Evolutionary conservation across 92 coral and sea anemone genomes (phyloP), one percentile per base, ranked within the genome.

Genomic region (Palythoa heliodiscus): DNA sequence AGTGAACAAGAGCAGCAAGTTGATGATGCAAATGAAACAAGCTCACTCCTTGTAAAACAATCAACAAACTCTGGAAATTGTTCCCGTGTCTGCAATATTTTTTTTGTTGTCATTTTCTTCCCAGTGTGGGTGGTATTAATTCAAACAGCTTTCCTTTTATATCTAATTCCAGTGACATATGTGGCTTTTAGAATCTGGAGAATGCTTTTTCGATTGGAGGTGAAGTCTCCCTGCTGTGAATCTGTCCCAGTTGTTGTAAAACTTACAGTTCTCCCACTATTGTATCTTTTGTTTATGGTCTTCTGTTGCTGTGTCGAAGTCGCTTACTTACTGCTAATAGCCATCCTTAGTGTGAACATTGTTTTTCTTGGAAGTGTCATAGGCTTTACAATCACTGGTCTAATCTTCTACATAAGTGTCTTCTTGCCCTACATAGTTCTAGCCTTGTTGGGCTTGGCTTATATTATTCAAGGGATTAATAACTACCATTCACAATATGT

Each of bases 181-280:
- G 95, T 97, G 25, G 94, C 98, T 16, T 93, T 97, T 87, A 86
- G 99, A 52, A 89, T 97, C 73, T 94, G 93, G 95, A 91, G 92
- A 70, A 87, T 97, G 92, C 87, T 97, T 74, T 97, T 93, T 91
- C 83, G 84, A 19, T 24, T 93, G 72, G 98, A 97, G 79, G 67
- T 95, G 14, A 91, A 95, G 78, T 93, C 88, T 37, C 80, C 75
- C 14, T 97, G 99, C 76, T 97, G 99, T 57, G 90, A 93, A 19
- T 73, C 73, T 13, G 93, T 97, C 39, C 99, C 98, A 3, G 64
- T 80, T 24, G 39, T 87, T 52, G 77, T 91, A 67, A 93, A 91
- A 78, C 75, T 94, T 5, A 72, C 92, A 67, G 82, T 95, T 16
- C 85, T 97, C 47, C 95, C 98, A 38, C 63, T 91, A 22, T 88